Evolutionary conservation across 2,113 vertebrate genomes (phyloP), one percentile per base, ranked within the genome.

Genomic region (Apteryx owenii): DNA sequence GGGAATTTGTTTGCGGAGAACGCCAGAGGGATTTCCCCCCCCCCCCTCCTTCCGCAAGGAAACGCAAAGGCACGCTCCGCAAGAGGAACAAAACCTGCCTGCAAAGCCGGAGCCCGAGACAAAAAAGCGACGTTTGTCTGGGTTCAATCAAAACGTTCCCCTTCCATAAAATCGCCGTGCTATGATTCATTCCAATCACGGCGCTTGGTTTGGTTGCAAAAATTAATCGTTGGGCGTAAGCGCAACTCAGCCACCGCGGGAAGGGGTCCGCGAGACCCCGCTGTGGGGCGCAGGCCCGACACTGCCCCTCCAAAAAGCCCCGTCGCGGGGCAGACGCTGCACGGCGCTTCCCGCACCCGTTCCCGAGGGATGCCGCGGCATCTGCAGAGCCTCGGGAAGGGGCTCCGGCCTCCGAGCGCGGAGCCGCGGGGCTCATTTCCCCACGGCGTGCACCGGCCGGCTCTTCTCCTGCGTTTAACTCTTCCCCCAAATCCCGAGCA

Each of bases 401-500:
- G 56, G 7, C 9, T 92, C 87, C 73, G 75, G 6, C 44, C 36
- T 58, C 69, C 4, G 1, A 60, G 22, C 29, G 46, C 46, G 38
- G 36, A 64, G 58, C 40, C n/a, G 38, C 33, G 18, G 21, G 14
- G 36, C 16, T 44, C 17, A 12, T 48, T 18, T 48, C 21, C 61
- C 46, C 28, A 42, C 12, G 68, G n/a, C 4, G 2, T 56, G 65
- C 70, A 58, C 42, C 76, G 91, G 42, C 20, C 9, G 11, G 94
- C 90, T 80, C 33, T 79, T 65, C 82, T 95, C 50, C 50, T 33
- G 23, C 22, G 66, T 91, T 94, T 93, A 88, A 77, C 85, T 68
- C 38, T 56, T 38, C 46, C 4, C 6, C 19, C 21, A 76, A 85
- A 83, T 53, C 61, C 58, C 70, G 77, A 87, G 3, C 48, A 87